Conservation (phyloP, 2,797 vertebrate species). For the Lagodon rhomboides region DNA sequence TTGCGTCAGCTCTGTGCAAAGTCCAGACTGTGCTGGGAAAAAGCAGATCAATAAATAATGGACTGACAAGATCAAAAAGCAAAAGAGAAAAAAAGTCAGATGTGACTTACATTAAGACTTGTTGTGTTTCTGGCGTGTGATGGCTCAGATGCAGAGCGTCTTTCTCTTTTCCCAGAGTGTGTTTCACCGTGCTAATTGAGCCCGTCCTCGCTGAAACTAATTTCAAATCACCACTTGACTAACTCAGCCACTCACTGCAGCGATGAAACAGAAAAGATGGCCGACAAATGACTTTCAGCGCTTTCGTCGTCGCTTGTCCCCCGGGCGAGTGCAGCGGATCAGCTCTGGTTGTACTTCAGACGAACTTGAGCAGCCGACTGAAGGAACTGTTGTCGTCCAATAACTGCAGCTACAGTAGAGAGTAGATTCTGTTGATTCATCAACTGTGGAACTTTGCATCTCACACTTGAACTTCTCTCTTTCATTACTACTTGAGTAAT, state of each 20-base stretch:
- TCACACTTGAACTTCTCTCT: constrained; percentile 40
- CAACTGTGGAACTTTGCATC: constrained; percentile 40
- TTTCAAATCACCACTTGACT: constrained; percentile 55
- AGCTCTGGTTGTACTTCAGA: constrained; percentile 15
- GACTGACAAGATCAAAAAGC: constrained; percentile 38
- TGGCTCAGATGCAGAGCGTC: constrained; percentile 18
- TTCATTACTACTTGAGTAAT: constrained; percentile 45
- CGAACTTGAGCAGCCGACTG: constrained; percentile 40
- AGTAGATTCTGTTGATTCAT: constrained; percentile 34
- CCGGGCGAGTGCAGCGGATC: constrained; percentile 4
- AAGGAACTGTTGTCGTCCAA: constrained; percentile 39
- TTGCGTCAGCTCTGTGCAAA: constrained; percentile 40
- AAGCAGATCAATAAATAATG: constrained; percentile 26
- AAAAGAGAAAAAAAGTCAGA: not conserved
- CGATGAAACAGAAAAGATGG: constrained; percentile 6
- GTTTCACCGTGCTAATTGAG: constrained; percentile 65
- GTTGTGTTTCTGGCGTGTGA: constrained; percentile 24
- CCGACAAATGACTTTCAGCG: constrained; percentile 46
- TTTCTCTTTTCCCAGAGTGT: constrained; percentile 51
- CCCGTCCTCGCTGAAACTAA: constrained; percentile 66
- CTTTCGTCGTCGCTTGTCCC: not conserved
- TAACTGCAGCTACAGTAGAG: constrained; percentile 61
- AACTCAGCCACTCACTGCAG: constrained; percentile 16
- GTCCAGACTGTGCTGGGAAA: not conserved
- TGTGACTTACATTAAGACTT: constrained; percentile 8